Conservation (phyloP, 2,797 vertebrate genomes). For the Toxotes lorentzi region DNA sequence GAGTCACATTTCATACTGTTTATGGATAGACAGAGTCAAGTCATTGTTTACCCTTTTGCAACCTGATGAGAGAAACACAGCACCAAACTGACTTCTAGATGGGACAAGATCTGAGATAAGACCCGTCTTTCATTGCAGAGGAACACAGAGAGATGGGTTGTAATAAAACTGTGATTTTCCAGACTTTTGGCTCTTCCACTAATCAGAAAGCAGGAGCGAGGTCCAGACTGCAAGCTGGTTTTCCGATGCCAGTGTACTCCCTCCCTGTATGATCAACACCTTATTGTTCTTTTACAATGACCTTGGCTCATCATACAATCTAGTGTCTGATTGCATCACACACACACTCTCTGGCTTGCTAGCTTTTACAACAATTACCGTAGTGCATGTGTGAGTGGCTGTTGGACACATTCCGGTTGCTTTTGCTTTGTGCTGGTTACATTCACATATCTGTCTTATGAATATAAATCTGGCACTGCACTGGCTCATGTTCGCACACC, state of each 20-base stretch:
- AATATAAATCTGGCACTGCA: constrained; percentile 23
- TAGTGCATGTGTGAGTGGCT: constrained; percentile 23
- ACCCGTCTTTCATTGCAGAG: constrained; percentile 21
- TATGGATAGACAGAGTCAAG: background rate
- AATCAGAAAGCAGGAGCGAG: constrained; percentile 35
- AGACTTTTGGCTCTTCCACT: constrained; percentile 35
- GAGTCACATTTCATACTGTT: background rate
- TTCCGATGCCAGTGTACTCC: constrained; percentile 6
- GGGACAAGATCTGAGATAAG: constrained; percentile 13
- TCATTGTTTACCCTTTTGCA: constrained; percentile 12
- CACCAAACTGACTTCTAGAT: constrained; percentile 1
- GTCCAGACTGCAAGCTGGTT: background rate
- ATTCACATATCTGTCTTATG: constrained; percentile 15
- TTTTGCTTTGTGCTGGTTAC: constrained; percentile 16
- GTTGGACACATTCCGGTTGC: constrained; percentile 7
- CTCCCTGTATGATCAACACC: constrained; percentile 39
- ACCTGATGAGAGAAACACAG: constrained; percentile 11
- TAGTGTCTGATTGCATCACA: constrained; percentile 50
- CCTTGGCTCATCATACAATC: constrained; percentile 63
- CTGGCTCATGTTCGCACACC: background rate
- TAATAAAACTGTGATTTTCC: constrained; percentile 22
- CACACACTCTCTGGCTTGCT: constrained; percentile 32
- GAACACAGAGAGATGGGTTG: constrained; percentile 21
- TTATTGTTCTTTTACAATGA: constrained; percentile 55
- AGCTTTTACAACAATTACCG: constrained; percentile 34